Conservation (phyloP, 2,797 vertebrate genomes). For the Peromyscus aztecus region DNA sequence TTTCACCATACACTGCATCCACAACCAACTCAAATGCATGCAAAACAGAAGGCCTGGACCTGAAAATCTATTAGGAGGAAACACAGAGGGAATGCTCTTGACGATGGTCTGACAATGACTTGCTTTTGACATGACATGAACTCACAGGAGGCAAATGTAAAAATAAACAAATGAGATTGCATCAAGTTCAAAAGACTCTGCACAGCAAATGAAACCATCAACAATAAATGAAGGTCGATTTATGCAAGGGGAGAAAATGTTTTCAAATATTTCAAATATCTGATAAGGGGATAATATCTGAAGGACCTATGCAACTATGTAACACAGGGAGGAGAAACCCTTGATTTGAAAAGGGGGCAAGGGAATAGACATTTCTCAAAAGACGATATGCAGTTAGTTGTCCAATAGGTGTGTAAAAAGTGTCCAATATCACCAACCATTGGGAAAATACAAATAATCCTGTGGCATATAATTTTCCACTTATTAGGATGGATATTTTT, state of each 20-base stretch:
- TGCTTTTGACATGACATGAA: neutral
- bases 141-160: neutral
- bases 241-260: neutral
- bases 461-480: neutral
- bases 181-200: neutral
- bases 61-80: neutral
- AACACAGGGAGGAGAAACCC: neutral
- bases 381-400: neutral
- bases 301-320: neutral
- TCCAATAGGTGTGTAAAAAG: neutral
- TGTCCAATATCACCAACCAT: neutral
- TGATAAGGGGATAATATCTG: neutral
- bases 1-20: neutral
- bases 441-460: neutral
- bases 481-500: neutral
- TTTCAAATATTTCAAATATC: neutral
- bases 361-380: neutral
- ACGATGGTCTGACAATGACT: neutral
- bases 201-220: neutral
- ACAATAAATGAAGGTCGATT: neutral
- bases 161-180: neutral
- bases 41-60: neutral
- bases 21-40: neutral
- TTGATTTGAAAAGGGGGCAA: neutral
- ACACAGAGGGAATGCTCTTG: neutral